Base-by-base conservation (phyloP, 2,113 vertebrate species). In the Perognathus longimembris region DNA sequence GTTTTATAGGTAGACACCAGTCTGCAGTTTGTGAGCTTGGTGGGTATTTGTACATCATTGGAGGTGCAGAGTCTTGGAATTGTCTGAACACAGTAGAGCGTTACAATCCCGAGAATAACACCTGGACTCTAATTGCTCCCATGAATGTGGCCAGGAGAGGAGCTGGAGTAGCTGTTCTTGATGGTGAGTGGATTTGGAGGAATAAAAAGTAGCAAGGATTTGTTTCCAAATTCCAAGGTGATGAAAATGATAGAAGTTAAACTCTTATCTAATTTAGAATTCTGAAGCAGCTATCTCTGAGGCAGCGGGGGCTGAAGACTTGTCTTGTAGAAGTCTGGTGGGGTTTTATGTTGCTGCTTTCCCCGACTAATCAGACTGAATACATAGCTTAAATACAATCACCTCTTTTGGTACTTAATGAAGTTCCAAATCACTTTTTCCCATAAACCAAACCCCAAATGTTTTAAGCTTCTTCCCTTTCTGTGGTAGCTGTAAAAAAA, bases 61-160 rank as follows among this genome's bases (percentile, higher is more conserved):
- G 99, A 40, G 99, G 99, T 77, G 99, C 99, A 0, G 99, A 99
- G 87, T 99, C 99, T 0, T 99, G 99, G 99, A 99, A 99, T 98
- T 99, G 99, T 97, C 98, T 99, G 82, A 99, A 98, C 94, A 99
- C 98, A 0, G 99, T 99, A 94, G 99, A 99, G 92, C 98, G 99
- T 50, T 99, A 99, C 97, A 99, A 99, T 96, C 98, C 99, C 0
- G 99, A 99, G 93, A 99, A 99, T 96, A 99, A 99, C 98, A 99
- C 99, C 40, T 99, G 99, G 99, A 99, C 98, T 20, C 96, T 99
- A 82, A 97, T 99, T 0, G 99, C 99, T 0, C 97, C 99, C 92
- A 99, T 99, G 99, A 99, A 99, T 0, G 98, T 99, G 97, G 99
- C 99, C 0, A 98, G 99, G 15, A 98, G 99, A 28, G 99, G 99